Evolutionary conservation across 1,140 invertebrate genomes (phyloP).

Genomic region (Nebria ingens): DNA sequence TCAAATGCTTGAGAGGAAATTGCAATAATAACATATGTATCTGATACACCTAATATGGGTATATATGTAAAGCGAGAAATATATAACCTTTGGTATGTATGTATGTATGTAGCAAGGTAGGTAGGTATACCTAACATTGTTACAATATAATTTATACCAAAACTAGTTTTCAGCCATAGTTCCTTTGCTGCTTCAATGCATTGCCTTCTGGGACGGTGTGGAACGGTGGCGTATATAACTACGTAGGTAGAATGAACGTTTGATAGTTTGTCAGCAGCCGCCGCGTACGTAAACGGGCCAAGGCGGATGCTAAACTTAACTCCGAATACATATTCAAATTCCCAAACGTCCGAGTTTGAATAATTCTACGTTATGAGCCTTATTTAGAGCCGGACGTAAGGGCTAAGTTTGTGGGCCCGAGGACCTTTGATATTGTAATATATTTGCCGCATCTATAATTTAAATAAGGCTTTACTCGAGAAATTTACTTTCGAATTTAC

Average conservation of each 20-base stretch:
- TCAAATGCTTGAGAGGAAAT: constrained; percentile 4
- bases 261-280: background rate
- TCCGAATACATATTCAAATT: constrained; percentile 9
- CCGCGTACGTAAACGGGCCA: background rate
- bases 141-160: constrained; percentile 9
- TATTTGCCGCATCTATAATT: constrained; percentile 8
- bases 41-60: background rate
- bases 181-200: constrained; percentile 6
- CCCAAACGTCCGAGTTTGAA: constrained; percentile 8
- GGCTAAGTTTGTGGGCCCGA: background rate
- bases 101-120: background rate
- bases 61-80: background rate
- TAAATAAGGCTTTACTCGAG: constrained; percentile 4
- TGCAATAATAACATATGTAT: constrained; percentile 9
- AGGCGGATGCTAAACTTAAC: background rate
- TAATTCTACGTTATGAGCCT: constrained; percentile 2
- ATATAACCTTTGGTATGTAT: background rate
- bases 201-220: constrained; percentile 3
- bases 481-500: constrained; percentile 1
- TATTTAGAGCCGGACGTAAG: background rate
- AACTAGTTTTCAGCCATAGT: constrained; percentile 7
- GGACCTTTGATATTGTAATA: constrained; percentile 9
- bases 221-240: constrained; percentile 4
- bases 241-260: background rate
- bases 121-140: background rate